These are phyloP conservation scores for Hyperoplus immaculatus DNA, from an alignment of 2,797 vertebrate species.

Conservation along the genomic window DNA sequence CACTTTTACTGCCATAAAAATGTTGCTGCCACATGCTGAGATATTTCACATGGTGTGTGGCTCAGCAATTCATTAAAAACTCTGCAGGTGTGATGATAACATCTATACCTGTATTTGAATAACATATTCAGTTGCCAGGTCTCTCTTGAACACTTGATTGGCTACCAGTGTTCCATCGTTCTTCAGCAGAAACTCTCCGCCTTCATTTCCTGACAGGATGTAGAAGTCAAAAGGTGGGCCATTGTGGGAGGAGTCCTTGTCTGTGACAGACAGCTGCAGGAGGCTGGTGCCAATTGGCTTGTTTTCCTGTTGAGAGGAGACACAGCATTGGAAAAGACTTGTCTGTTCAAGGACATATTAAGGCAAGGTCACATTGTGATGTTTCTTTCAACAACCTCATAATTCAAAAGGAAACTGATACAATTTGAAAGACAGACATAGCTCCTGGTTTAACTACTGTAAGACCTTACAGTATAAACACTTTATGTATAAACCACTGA, in stretches of 20 bases:
- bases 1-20: too few relatives aligned
- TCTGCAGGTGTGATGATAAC: too few relatives aligned
- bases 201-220: conserved; percentile 94
- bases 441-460: too few relatives aligned
- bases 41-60: too few relatives aligned
- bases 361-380: neutral
- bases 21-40: too few relatives aligned
- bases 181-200: conserved; percentile 91
- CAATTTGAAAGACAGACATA: neutral
- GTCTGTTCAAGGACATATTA: neutral
- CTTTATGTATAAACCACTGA: too few relatives aligned
- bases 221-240: conserved; percentile 94
- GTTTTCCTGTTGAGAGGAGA: conserved; percentile 90
- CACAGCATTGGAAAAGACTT: neutral
- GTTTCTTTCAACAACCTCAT: neutral
- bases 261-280: conserved; percentile 93
- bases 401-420: neutral
- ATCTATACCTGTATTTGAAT: conserved; percentile 91
- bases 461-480: too few relatives aligned
- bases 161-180: conserved; percentile 90
- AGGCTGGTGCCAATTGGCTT: conserved; percentile 95
- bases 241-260: conserved; percentile 96
- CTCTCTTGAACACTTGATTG: conserved; percentile 91
- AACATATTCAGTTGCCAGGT: conserved; percentile 89
- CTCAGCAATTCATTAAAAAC: too few relatives aligned